Evolutionary conservation across 1,140 invertebrate genomes (phyloP).

Genomic region (Zophobas morio): DNA sequence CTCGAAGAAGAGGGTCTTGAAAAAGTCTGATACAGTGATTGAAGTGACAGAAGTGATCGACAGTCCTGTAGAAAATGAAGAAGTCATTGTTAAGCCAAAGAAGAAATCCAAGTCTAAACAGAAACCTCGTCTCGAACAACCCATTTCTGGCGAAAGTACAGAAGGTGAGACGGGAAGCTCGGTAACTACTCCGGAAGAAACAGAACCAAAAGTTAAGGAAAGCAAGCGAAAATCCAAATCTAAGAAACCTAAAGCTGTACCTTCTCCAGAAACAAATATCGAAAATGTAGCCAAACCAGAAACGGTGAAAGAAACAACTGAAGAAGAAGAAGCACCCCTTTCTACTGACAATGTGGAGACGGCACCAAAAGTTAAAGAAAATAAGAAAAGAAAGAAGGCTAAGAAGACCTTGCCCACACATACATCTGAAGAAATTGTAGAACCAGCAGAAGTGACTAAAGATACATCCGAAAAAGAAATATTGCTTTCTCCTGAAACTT

Average conservation of each 20-base stretch:
- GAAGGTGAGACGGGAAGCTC: not conserved
- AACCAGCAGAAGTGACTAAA: not conserved
- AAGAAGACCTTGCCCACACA: too few species aligned
- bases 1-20: conserved; percentile 10
- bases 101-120: conserved; percentile 36
- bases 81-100: conserved; percentile 23
- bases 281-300: too few species aligned
- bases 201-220: conserved; percentile 5
- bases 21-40: conserved; percentile 31
- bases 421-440: not conserved
- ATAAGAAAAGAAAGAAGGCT: too few species aligned
- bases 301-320: too few species aligned
- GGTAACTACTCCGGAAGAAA: conserved; percentile 3
- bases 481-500: too few species aligned
- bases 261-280: too few species aligned
- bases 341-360: too few species aligned
- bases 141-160: not conserved
- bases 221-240: conserved; percentile 13
- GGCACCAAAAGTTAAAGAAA: too few species aligned
- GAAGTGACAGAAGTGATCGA: conserved; percentile 13
- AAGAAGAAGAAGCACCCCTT: too few species aligned
- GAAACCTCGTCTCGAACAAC: conserved; percentile 3
- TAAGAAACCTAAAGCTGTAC: conserved; percentile 29
- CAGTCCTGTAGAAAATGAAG: not conserved
- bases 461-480: not conserved